A percentile compares a stretch with the other conserved stretches of the same genome.
Evolutionary conservation across 2,113 vertebrate species (phyloP).

Genomic region (Neoarius graeffei): DNA sequence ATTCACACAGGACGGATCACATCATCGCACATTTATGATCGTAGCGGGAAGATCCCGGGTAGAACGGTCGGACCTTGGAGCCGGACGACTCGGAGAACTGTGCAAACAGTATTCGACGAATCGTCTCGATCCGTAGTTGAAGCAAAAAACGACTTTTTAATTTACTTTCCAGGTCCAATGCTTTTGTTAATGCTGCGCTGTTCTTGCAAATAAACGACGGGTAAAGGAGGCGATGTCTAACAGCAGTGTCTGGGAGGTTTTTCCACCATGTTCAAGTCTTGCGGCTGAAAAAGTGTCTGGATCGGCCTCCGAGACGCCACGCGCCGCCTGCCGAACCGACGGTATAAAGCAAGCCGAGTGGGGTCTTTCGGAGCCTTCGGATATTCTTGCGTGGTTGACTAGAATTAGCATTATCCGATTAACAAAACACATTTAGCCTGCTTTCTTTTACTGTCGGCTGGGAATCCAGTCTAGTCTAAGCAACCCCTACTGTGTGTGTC

Average conservation of each 20-base stretch:
- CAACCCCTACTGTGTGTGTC: neutral
- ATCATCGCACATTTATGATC: neutral
- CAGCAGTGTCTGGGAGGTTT: neutral
- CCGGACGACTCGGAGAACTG: neutral
- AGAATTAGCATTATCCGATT: neutral
- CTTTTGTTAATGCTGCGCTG: neutral
- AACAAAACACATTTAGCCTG: neutral
- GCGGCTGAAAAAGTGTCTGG: neutral
- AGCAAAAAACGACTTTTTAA: neutral
- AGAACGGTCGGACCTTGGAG: neutral
- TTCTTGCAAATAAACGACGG: neutral
- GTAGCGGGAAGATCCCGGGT: neutral
- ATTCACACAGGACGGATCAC: slow-evolving; percentile 12
- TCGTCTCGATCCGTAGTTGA: too few relatives aligned
- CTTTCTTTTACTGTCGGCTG: neutral
- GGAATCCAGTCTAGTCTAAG: neutral
- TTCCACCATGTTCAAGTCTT: neutral
- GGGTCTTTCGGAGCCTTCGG: neutral
- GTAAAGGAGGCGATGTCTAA: neutral
- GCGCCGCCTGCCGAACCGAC: too few relatives aligned
- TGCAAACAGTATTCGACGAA: neutral
- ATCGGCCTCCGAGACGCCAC: neutral
- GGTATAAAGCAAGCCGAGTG: neutral
- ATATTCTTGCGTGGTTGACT: too few relatives aligned
- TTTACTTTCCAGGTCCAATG: neutral